Conservation (phyloP, 2,888 invertebrate genomes). For the Tholera decimalis region DNA sequence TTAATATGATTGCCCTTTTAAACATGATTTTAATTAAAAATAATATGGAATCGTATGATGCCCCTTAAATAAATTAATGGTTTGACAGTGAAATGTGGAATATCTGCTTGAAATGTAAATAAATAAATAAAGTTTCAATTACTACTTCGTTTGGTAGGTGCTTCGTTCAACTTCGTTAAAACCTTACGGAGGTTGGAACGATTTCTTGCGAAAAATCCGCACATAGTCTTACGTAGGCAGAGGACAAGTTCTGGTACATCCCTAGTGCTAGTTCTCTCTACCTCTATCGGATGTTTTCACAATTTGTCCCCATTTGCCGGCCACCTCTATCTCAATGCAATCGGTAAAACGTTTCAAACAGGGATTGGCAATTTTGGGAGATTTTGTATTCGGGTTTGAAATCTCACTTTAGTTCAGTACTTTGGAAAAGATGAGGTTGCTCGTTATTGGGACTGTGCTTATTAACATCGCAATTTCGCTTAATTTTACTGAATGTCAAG, state of each 20-base stretch:
- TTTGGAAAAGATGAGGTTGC: not conserved
- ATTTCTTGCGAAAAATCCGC: no score
- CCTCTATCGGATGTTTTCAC: conserved; percentile 54
- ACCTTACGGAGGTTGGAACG: no score
- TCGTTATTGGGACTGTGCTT: conserved; percentile 13
- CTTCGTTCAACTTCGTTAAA: no score
- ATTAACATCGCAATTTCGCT: not conserved
- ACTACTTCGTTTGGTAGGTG: no score
- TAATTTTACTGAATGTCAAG: not conserved
- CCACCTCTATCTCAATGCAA: conserved; percentile 40
- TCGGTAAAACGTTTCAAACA: conserved; percentile 34
- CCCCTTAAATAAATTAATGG: no score
- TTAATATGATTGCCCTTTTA: no score
- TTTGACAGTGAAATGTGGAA: no score
- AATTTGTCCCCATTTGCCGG: conserved; percentile 53
- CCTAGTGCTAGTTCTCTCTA: conserved; percentile 16
- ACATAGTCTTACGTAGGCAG: no score
- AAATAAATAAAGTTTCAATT: no score
- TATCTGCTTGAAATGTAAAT: no score
- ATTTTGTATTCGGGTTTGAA: conserved; percentile 1
- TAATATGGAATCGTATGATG: no score
- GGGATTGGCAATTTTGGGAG: conserved; percentile 33
- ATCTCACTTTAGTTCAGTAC: conserved; percentile 5
- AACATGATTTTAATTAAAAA: no score
- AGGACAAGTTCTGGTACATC: not conserved